Evolutionary conservation across 2,888 invertebrate genomes (phyloP), one percentile per base, ranked within the genome.

Genomic region (Cheilosia impressa): DNA sequence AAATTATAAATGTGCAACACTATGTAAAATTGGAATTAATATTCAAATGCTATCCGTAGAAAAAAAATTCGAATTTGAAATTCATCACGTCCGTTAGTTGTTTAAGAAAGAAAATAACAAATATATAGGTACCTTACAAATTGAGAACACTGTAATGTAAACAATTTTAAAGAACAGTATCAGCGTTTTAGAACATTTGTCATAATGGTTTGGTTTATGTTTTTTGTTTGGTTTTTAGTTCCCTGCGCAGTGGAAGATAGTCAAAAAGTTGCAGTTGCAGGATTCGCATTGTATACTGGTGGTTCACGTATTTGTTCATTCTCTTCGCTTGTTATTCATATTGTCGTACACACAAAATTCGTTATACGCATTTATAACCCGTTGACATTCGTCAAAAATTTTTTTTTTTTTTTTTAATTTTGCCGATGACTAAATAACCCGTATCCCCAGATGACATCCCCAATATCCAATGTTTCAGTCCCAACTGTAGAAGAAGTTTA

Each of bases 61-160:
- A 27, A 65, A 62, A 43, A 72, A 43, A 83, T 83, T 79, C 84
- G 82, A 87, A 87, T 87, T 87, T 85, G 81, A 85, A 77, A 77
- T 77, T 80, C 71, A 87, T 87, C 72, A 87, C 87, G 87, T 87
- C 87, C 87, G 87, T 78, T 87, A 87, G 87, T 73, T 65, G 57
- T 82, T 78, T 82, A 87, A 82, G 82, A 73, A 68, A 58, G 43
- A 57, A 62, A 77, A 52, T 62, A n/a, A 68, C 71, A 57, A 57
- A 57, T 53, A 55, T 15, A 53, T 41, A 63, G 69, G 57, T 69
- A 63, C 43, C 55, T 53, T 50, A 62, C 60, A 66, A 41, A 43
- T 57, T 53, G 22, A 68, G 22, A 53, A 77, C 22, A 22, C 71
- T 62, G 19, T 43, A 55, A 57, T 57, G 38, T 17, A 31, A 45